Conservation (phyloP, 2,888 invertebrate species). For the Sisyra terminalis region DNA sequence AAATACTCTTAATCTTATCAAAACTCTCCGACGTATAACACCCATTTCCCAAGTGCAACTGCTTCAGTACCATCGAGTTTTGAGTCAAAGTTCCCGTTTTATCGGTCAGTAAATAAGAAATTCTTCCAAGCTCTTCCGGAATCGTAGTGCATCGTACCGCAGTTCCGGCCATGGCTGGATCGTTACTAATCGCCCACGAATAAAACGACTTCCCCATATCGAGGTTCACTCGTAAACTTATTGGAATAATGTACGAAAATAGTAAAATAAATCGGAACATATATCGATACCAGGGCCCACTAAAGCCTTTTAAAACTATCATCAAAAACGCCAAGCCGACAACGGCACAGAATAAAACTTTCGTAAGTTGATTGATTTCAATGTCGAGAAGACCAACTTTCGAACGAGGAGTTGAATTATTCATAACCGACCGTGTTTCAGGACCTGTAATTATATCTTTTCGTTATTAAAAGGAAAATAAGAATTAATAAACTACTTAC, state of each 20-base stretch:
- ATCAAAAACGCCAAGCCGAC: constrained; percentile 80
- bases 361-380: constrained; percentile 93
- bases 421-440: constrained; percentile 97
- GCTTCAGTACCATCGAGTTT: constrained; percentile 97
- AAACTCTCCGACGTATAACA: constrained; percentile 78
- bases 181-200: constrained; percentile 90
- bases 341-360: constrained; percentile 84
- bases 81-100: constrained; percentile 98
- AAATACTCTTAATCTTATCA: constrained; percentile 43
- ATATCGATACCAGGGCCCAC: constrained; percentile 92
- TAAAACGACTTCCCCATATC: constrained; percentile 98
- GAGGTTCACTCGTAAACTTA: constrained; percentile 92
- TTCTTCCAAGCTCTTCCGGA: constrained; percentile 92
- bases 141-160: constrained; percentile 96
- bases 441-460: no score
- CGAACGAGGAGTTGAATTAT: constrained; percentile 88
- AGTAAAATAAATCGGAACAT: constrained; percentile 91
- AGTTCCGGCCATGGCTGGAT: constrained; percentile 83
- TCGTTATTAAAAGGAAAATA: no score
- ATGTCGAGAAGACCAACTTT: constrained; percentile 92
- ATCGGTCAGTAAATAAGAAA: constrained; percentile 92
- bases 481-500: constrained; percentile 21
- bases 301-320: constrained; percentile 93
- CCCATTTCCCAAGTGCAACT: constrained; percentile 85
- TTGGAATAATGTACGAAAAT: constrained; percentile 98